These are phyloP conservation scores for Borostomias antarcticus DNA, from an alignment of 2,797 vertebrate genomes.

Conservation along the genomic window DNA sequence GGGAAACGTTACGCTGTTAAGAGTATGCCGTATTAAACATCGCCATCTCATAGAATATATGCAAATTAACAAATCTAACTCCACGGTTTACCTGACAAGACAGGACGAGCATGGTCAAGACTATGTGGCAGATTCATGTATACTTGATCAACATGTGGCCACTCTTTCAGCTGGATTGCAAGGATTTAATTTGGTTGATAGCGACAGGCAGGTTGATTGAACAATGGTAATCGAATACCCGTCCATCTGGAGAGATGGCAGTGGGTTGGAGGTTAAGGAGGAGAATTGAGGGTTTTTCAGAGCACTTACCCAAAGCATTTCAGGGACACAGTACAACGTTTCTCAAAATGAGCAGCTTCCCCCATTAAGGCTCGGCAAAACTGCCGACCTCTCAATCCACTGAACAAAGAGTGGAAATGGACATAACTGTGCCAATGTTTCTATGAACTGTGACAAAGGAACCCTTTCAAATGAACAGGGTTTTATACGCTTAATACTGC, in stretches of 20 bases:
- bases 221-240: slow-evolving; percentile 45
- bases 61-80: too few species aligned
- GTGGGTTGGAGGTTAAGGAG: slow-evolving; percentile 19
- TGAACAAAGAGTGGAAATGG: slow-evolving; percentile 9
- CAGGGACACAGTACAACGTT: slow-evolving; percentile 23
- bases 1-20: too few species aligned
- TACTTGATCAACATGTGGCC: too few species aligned
- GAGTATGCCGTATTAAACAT: too few species aligned
- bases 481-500: slow-evolving; percentile 9
- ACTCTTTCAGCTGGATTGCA: too few species aligned
- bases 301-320: slow-evolving; percentile 33
- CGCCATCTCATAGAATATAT: too few species aligned
- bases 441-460: slow-evolving; percentile 6
- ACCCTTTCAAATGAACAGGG: slow-evolving; percentile 2
- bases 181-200: slow-evolving; percentile 36
- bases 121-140: too few species aligned
- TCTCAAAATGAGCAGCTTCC: slow-evolving; percentile 27
- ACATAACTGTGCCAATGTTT: not conserved
- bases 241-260: slow-evolving; percentile 31
- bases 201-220: slow-evolving; percentile 53
- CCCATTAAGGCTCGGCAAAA: slow-evolving; percentile 13
- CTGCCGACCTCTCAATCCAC: slow-evolving; percentile 26
- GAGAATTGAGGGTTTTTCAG: not conserved
- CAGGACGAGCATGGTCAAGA: too few species aligned
- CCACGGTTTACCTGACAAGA: too few species aligned